A percentile compares a stretch with the other conserved stretches of the same genome.
phyloP scores from a whole-genome alignment of 2,888 invertebrate species.

The Embidobia sp. region DNA sequence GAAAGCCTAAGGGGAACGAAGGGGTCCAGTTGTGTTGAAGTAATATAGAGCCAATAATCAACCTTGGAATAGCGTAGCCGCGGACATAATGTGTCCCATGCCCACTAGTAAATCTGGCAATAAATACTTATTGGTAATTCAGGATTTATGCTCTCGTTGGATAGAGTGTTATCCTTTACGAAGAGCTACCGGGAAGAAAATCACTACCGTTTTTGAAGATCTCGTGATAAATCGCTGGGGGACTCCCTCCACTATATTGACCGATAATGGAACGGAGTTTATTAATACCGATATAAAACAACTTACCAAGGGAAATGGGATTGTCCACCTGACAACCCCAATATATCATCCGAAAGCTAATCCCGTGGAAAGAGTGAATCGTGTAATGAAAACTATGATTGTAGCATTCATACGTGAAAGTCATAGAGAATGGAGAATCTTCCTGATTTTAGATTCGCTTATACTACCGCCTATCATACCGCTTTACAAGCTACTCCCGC shows the following conservation, averaged over 20 bases:
- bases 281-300: background rate
- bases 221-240: conserved; percentile 1
- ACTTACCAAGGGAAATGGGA: background rate
- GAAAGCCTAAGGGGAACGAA: too few relatives aligned
- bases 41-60: too few relatives aligned
- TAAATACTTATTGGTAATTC: too few relatives aligned
- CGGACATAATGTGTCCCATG: too few relatives aligned
- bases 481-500: background rate
- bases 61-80: too few relatives aligned
- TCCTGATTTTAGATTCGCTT: background rate
- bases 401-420: background rate
- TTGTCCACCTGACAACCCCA: background rate
- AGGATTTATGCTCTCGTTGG: too few relatives aligned
- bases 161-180: conserved; percentile 17
- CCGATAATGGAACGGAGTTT: conserved; percentile 13
- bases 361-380: background rate
- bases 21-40: too few relatives aligned
- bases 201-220: background rate
- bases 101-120: too few relatives aligned
- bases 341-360: background rate
- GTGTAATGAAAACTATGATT: background rate
- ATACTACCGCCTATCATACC: background rate
- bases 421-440: background rate
- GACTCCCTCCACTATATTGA: background rate
- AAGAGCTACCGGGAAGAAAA: background rate